Percentiles rank a stretch among this genome's conserved stretches.
Evolutionary conservation across 2,888 invertebrate genomes (phyloP).

Genomic region (Melanostoma scalare): DNA sequence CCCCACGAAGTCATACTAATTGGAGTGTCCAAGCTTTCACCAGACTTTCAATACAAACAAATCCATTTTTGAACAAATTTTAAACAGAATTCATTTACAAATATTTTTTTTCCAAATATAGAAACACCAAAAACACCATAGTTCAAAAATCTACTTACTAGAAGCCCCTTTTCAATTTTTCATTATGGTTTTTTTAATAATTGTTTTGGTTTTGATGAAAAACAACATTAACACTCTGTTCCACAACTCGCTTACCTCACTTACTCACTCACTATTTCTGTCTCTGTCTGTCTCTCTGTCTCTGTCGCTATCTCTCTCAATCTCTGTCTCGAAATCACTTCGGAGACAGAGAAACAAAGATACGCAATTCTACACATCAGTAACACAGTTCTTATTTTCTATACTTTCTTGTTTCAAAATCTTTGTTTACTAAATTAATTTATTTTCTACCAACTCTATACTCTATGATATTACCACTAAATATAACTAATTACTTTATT

Average conservation of each 20-base stretch:
- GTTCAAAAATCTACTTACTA: not conserved
- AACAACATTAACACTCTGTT: not conserved
- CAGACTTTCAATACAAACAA: not conserved
- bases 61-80: not conserved
- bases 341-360: no score
- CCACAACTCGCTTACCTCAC: not conserved
- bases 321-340: no score
- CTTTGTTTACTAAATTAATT: constrained; percentile 17
- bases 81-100: not conserved
- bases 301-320: no score
- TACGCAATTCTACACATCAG: not conserved
- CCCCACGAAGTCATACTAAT: no score
- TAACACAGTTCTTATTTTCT: constrained; percentile 41
- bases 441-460: constrained; percentile 1
- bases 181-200: no score
- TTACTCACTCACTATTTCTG: not conserved
- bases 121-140: not conserved
- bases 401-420: constrained; percentile 5
- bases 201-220: no score
- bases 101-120: not conserved
- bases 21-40: no score
- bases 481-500: constrained; percentile 3
- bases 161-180: no score
- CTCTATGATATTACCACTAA: constrained; percentile 23
- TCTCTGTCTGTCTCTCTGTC: no score